Conservation (phyloP, 2,888 invertebrate genomes). For the Lysandra bellargus region DNA sequence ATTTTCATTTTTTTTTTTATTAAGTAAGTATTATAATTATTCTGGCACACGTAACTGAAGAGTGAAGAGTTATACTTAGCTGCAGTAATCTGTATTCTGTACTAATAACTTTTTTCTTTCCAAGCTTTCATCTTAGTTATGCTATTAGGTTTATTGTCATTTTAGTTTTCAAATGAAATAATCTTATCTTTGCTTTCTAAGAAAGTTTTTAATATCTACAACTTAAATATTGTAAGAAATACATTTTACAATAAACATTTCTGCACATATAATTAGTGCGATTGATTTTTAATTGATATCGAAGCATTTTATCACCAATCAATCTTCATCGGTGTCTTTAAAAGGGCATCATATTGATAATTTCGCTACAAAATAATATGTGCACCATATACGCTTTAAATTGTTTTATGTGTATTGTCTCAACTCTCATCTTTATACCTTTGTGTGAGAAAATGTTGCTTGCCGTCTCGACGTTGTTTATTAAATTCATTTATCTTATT, state of each 20-base stretch:
- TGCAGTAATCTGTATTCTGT: no score
- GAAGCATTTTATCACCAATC: background rate
- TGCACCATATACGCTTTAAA: conserved; percentile 14
- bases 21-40: no score
- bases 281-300: background rate
- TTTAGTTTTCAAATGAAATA: no score
- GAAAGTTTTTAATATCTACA: background rate
- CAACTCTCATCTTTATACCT: conserved; percentile 8
- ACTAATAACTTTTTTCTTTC: no score
- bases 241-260: background rate
- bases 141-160: no score
- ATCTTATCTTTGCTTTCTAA: background rate
- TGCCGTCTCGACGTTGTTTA: conserved; percentile 20
- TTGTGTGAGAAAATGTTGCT: conserved; percentile 28
- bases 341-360: conserved; percentile 8
- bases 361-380: background rate
- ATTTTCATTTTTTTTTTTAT: no score
- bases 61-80: no score
- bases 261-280: background rate
- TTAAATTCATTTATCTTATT: conserved; percentile 30
- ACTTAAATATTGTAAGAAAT: background rate
- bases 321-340: background rate
- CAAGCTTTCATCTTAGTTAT: no score
- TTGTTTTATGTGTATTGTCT: conserved; percentile 9
- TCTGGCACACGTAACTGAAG: no score